Evolutionary conservation across 2,888 invertebrate species (phyloP).

Genomic region (Drepana falcataria): DNA sequence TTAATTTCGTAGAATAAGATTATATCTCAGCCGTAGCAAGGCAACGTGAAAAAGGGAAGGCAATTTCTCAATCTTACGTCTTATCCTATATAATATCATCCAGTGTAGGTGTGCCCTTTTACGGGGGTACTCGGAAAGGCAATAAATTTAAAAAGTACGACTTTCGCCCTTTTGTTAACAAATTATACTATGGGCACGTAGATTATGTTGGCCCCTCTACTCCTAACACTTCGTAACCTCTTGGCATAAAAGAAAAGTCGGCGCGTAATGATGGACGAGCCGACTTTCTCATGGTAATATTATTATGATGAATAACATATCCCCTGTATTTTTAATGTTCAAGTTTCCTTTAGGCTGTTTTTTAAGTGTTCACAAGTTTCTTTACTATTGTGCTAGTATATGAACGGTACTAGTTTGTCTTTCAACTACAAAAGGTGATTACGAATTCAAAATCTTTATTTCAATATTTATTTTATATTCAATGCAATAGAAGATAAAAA

Average conservation of each 20-base stretch:
- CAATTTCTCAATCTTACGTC: constrained; percentile 2
- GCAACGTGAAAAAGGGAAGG: neutral
- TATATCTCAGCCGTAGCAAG: neutral
- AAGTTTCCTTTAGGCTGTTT: neutral
- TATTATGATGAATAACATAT: constrained; percentile 51
- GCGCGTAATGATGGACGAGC: constrained; percentile 59
- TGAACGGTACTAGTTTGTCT: too few relatives aligned
- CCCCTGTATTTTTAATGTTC: constrained; percentile 19
- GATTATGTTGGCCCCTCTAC: constrained; percentile 27
- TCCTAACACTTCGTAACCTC: constrained; percentile 37
- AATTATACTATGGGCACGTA: constrained; percentile 36
- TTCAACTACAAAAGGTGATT: too few relatives aligned
- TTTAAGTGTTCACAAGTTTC: neutral
- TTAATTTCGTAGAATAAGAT: neutral
- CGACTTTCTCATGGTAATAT: constrained; percentile 57
- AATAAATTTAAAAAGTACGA: constrained; percentile 48
- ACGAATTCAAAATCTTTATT: too few relatives aligned
- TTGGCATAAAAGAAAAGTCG: constrained; percentile 48
- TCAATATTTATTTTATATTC: too few relatives aligned
- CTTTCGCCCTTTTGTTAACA: constrained; percentile 48
- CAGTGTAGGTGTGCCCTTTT: constrained; percentile 18
- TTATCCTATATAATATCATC: constrained; percentile 1
- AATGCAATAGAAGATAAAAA: too few relatives aligned
- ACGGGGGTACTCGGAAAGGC: constrained; percentile 21
- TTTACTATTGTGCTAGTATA: too few relatives aligned